phyloP scores from a whole-genome alignment of 2,888 invertebrate genomes.

The Scaptomyza cyrtandrae region DNA sequence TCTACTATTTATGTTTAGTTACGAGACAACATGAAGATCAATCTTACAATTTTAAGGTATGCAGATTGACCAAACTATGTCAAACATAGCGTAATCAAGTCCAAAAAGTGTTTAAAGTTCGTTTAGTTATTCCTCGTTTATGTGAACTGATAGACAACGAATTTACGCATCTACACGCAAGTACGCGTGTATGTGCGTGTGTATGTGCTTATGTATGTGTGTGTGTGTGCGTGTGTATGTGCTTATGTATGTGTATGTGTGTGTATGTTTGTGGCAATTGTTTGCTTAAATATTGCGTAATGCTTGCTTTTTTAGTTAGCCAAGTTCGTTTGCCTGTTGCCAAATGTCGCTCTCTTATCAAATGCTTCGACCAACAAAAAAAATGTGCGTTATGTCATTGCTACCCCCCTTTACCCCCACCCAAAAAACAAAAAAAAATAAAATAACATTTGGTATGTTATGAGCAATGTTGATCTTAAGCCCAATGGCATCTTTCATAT shows the following conservation, averaged over 20 bases:
- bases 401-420: conserved; percentile 27
- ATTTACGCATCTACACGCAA: neutral
- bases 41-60: no score
- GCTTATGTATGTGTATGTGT: no score
- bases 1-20: no score
- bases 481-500: conserved; percentile 50
- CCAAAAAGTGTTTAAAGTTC: neutral
- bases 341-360: conserved; percentile 41
- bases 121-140: neutral
- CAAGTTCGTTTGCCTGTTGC: conserved; percentile 23
- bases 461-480: conserved; percentile 43
- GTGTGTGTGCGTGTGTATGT: neutral
- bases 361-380: conserved; percentile 2
- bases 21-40: no score
- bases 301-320: conserved; percentile 30
- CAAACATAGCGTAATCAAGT: neutral
- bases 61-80: no score
- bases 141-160: neutral
- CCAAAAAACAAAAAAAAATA: conserved; percentile 3
- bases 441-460: conserved; percentile 3
- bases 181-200: neutral
- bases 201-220: neutral
- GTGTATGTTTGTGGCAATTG: conserved; percentile 1
- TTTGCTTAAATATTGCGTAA: conserved; percentile 6
- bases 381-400: conserved; percentile 54